Conservation (phyloP, 2,113 vertebrate genomes). For the Colossoma macropomum region DNA sequence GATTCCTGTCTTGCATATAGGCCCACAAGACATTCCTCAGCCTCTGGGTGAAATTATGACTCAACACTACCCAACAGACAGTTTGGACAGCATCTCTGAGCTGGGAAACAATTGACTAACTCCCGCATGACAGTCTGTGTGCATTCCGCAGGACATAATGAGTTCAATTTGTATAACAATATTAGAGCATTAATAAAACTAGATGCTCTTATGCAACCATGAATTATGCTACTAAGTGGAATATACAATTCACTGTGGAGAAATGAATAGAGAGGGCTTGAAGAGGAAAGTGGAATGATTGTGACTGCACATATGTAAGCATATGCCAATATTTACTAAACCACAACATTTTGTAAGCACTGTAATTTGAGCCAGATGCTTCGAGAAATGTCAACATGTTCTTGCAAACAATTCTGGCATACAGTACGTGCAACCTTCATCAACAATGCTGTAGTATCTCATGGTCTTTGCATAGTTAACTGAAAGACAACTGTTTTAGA, state of each 20-base stretch:
- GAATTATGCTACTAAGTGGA: conserved; percentile 1
- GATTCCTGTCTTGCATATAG: conserved; percentile 15
- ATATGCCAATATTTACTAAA: conserved; percentile 27
- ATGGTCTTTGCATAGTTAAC: neutral
- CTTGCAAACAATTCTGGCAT: conserved; percentile 28
- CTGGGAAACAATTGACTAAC: conserved; percentile 19
- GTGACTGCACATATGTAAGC: conserved; percentile 20
- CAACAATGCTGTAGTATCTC: neutral
- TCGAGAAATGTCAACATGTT: conserved; percentile 44
- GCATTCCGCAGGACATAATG: conserved; percentile 31
- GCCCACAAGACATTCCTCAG: conserved; percentile 29
- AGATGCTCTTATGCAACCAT: conserved; percentile 13
- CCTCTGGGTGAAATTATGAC: conserved; percentile 57
- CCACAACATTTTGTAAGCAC: conserved; percentile 22
- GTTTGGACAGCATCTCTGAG: conserved; percentile 28
- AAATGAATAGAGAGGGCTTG: neutral
- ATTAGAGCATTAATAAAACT: neutral
- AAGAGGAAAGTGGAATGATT: neutral
- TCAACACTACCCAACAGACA: conserved; percentile 46
- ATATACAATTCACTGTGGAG: neutral
- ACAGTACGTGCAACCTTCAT: neutral
- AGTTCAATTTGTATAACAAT: conserved; percentile 33
- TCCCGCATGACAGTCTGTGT: conserved; percentile 25
- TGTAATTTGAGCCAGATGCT: conserved; percentile 39
- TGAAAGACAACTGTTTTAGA: neutral